Evolutionary conservation across 2,797 vertebrate genomes (phyloP).

Genomic region (Podarcis siculus): DNA sequence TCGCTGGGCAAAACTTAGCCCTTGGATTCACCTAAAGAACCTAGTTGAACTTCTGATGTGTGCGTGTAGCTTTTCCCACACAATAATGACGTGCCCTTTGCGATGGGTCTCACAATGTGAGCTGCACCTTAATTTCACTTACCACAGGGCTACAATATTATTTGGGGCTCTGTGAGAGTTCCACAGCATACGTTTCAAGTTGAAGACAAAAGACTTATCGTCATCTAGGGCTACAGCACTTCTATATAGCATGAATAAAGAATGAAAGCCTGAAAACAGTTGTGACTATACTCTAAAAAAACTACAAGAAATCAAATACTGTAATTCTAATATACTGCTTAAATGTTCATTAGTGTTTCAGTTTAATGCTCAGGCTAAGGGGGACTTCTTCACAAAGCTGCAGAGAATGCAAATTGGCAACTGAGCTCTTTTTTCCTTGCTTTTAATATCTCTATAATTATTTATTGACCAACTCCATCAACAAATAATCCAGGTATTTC

Average conservation of each 20-base stretch:
- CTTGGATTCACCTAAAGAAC: neutral
- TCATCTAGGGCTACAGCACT: neutral
- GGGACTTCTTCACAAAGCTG: neutral
- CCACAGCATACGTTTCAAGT: neutral
- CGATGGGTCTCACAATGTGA: neutral
- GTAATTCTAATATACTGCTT: neutral
- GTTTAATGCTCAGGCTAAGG: accelerated
- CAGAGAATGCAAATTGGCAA: neutral
- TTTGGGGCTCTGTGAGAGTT: neutral
- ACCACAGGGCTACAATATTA: neutral
- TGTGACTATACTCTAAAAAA: neutral
- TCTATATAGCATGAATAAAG: neutral
- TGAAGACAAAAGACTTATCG: neutral
- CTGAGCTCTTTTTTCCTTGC: neutral
- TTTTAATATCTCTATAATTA: neutral
- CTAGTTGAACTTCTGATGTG: neutral
- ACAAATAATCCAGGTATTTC: accelerated
- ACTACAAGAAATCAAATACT: accelerated
- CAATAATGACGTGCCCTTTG: neutral
- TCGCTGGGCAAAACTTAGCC: neutral
- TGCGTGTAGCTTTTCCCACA: neutral
- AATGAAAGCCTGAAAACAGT: neutral
- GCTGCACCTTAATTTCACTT: neutral
- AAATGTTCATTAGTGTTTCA: neutral
- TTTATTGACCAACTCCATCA: neutral